phyloP scores from a whole-genome alignment of 2,113 vertebrate genomes.

The Leucosticte australis region DNA sequence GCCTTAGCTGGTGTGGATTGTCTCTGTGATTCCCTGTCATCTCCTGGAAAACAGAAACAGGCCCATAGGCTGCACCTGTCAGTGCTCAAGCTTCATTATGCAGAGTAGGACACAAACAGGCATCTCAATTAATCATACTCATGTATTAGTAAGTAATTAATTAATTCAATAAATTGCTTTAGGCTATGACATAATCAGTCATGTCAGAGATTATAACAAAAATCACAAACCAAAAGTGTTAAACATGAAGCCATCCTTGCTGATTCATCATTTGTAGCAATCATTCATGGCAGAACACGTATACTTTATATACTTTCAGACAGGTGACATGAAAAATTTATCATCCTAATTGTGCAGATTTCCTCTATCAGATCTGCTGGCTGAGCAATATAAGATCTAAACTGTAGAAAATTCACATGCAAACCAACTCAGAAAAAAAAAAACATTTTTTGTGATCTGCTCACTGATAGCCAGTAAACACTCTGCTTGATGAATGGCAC shows the following conservation, averaged over 20 bases:
- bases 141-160: slow-evolving; percentile 72
- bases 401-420: slow-evolving; percentile 28
- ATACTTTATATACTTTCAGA: slow-evolving; percentile 50
- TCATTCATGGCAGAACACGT: slow-evolving; percentile 53
- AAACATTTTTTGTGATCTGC: background rate
- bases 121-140: slow-evolving; percentile 70
- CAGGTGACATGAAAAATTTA: slow-evolving; percentile 55
- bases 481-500: slow-evolving; percentile 5
- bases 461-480: background rate
- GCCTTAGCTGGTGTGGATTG: background rate
- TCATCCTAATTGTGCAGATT: slow-evolving; percentile 63
- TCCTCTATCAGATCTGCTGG: slow-evolving; percentile 46
- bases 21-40: background rate
- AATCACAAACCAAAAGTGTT: slow-evolving; percentile 68
- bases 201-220: slow-evolving; percentile 65
- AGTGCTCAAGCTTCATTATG: slow-evolving; percentile 56
- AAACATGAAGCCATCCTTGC: slow-evolving; percentile 59
- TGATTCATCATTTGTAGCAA: slow-evolving; percentile 66
- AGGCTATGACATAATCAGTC: slow-evolving; percentile 63
- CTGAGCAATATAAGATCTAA: slow-evolving; percentile 12
- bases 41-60: slow-evolving; percentile 1
- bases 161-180: slow-evolving; percentile 70
- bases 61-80: slow-evolving; percentile 43
- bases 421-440: slow-evolving; percentile 26
- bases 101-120: slow-evolving; percentile 59